phyloP scores from a whole-genome alignment of 2,888 invertebrate species.

The Molanna angustata region DNA sequence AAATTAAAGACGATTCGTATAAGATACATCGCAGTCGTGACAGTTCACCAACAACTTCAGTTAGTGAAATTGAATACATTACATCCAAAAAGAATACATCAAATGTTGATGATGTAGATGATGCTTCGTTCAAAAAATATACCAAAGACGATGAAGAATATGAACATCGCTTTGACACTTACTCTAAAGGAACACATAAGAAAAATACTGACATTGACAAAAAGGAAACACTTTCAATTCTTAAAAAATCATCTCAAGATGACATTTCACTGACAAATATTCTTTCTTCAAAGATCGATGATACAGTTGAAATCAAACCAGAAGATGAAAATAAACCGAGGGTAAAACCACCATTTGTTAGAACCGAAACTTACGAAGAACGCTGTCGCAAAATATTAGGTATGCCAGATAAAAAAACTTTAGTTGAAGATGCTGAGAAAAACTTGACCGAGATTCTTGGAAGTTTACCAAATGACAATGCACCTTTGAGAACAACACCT shows the following conservation, averaged over 20 bases:
- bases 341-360: constrained; percentile 56
- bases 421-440: constrained; percentile 35
- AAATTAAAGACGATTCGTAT: neutral
- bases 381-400: constrained; percentile 69
- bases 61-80: constrained; percentile 53
- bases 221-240: too few relatives aligned
- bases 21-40: constrained; percentile 36
- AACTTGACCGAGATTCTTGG: constrained; percentile 35
- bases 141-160: constrained; percentile 5
- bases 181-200: neutral
- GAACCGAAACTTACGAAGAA: constrained; percentile 72
- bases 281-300: too few relatives aligned
- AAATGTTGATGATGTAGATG: constrained; percentile 34
- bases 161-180: neutral
- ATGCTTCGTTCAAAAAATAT: neutral
- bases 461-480: constrained; percentile 33
- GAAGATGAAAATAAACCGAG: constrained; percentile 44
- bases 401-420: constrained; percentile 50
- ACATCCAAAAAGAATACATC: constrained; percentile 22
- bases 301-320: neutral
- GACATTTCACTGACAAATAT: constrained; percentile 3
- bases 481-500: constrained; percentile 35
- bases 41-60: constrained; percentile 55
- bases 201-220: neutral
- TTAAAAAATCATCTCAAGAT: neutral